phyloP scores from a whole-genome alignment of 2,797 vertebrate species.

The Leptatherina wallacei region DNA sequence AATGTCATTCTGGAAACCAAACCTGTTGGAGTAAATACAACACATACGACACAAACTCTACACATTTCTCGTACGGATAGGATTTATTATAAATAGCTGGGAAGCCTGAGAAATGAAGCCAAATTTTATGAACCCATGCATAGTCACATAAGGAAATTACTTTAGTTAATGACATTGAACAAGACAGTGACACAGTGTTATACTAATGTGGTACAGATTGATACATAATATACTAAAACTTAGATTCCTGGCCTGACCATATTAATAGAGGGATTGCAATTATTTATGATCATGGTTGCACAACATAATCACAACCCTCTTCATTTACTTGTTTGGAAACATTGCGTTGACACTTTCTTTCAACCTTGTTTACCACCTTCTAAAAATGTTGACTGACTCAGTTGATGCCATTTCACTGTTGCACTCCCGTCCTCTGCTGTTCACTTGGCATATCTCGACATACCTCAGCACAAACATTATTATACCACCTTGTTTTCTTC shows the following conservation, averaged over 20 bases:
- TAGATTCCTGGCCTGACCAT: too few species aligned
- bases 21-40: neutral
- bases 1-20: slow-evolving; percentile 3
- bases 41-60: neutral
- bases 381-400: neutral
- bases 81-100: neutral
- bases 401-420: neutral
- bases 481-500: too few species aligned
- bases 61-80: neutral
- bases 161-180: neutral
- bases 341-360: too few species aligned
- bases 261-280: too few species aligned
- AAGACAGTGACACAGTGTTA: neutral
- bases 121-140: neutral
- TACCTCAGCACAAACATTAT: too few species aligned
- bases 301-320: too few species aligned
- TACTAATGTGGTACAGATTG: neutral
- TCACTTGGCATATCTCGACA: too few species aligned
- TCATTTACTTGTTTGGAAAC: too few species aligned
- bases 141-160: neutral
- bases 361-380: neutral
- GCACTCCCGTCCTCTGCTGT: neutral
- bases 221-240: too few species aligned
- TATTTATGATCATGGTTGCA: too few species aligned
- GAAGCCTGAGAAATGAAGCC: neutral